These are phyloP conservation scores for Sciurus carolinensis DNA, from an alignment of 2,797 vertebrate species.

Conservation along the genomic window DNA sequence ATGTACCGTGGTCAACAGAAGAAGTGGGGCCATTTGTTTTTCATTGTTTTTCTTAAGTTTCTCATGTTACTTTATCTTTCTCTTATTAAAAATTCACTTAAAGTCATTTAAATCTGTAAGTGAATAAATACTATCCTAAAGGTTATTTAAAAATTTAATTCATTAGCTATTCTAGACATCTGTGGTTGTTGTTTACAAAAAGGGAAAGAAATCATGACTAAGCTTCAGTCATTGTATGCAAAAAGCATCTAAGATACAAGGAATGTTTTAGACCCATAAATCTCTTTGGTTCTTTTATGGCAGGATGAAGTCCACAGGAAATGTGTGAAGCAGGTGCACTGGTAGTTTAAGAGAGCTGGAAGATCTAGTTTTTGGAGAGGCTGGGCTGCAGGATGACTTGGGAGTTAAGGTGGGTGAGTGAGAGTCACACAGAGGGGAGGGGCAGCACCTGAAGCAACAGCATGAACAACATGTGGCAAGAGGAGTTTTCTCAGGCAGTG, in stretches of 20 bases:
- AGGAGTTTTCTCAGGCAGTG: neutral
- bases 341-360: neutral
- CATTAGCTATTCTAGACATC: neutral
- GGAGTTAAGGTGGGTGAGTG: rapidly evolving
- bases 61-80: neutral
- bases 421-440: neutral
- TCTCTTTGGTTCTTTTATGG: no score
- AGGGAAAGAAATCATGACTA: neutral
- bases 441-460: neutral
- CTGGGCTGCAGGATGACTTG: neutral
- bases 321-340: neutral
- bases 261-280: neutral
- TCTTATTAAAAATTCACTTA: neutral
- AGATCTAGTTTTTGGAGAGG: neutral
- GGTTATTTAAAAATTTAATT: neutral
- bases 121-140: neutral
- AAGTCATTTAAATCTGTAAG: neutral
- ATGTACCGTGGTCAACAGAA: neutral
- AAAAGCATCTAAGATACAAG: neutral
- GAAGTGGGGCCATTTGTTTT: rapidly evolving
- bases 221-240: neutral
- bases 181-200: neutral
- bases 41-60: neutral
- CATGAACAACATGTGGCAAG: neutral
- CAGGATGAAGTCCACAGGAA: neutral